Percentiles rank a stretch among this genome's conserved stretches.
Conservation (phyloP, 2,888 invertebrate genomes). For the Kryphioiulus occultus region DNA sequence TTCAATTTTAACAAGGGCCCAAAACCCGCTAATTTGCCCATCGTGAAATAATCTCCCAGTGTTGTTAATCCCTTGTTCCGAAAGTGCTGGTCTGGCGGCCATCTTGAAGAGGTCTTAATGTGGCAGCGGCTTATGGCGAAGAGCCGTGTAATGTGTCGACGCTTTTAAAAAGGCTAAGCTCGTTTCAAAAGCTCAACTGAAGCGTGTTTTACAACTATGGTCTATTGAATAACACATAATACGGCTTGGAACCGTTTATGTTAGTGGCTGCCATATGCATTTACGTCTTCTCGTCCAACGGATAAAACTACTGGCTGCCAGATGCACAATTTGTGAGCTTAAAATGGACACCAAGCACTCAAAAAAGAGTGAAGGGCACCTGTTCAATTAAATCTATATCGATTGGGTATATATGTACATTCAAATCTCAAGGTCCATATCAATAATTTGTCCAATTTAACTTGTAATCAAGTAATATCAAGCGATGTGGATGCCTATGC, state of each 20-base stretch:
- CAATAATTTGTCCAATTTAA: no score
- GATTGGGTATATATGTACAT: not conserved
- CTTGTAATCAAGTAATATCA: no score
- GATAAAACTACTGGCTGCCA: slow-evolving; percentile 6
- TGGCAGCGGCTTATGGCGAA: slow-evolving; percentile 31
- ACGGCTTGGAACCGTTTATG: slow-evolving; percentile 26
- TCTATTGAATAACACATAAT: slow-evolving; percentile 35
- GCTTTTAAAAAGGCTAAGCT: slow-evolving; percentile 31
- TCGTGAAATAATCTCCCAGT: not conserved
- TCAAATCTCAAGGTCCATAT: no score
- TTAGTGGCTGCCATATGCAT: slow-evolving; percentile 26
- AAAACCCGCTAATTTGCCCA: not conserved
- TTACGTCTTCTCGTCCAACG: slow-evolving; percentile 1
- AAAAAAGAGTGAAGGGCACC: not conserved
- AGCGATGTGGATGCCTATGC: no score
- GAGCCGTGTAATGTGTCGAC: slow-evolving; percentile 35
- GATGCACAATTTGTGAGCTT: not conserved
- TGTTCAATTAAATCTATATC: not conserved
- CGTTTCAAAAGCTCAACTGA: slow-evolving; percentile 31
- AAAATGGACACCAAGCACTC: not conserved
- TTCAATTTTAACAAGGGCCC: not conserved
- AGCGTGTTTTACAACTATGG: slow-evolving; percentile 31
- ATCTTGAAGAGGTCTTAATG: slow-evolving; percentile 35
- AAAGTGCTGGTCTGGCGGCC: slow-evolving; percentile 11
- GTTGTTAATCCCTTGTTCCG: not conserved